A percentile compares a stretch with the other conserved stretches of the same genome.
Conservation (phyloP, 2,113 vertebrate species). For the Thalassarche chlororhynchos region DNA sequence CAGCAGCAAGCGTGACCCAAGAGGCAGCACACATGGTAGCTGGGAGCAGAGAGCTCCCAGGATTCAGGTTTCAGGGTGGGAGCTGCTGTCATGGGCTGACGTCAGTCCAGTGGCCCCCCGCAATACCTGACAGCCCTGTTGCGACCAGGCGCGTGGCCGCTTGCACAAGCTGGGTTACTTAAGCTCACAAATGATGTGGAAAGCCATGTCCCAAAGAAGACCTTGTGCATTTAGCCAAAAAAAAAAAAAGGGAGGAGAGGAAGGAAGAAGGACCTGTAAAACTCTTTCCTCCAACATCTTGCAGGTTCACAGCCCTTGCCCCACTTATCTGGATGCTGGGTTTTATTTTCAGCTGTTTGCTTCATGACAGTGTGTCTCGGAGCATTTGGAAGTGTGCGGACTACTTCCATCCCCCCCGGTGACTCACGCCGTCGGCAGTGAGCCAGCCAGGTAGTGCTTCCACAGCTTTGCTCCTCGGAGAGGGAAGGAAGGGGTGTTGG, state of each 20-base stretch:
- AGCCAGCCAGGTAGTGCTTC: neutral
- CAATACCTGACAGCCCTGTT: neutral
- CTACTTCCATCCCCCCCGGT: neutral
- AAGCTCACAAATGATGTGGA: neutral
- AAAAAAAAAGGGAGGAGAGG: neutral
- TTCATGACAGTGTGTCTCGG: neutral
- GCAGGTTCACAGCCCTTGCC: neutral
- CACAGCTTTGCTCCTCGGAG: neutral
- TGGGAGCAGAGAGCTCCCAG: neutral
- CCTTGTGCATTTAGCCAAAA: neutral
- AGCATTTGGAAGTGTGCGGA: neutral
- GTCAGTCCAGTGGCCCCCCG: neutral
- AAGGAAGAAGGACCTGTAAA: neutral
- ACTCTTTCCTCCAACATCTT: neutral
- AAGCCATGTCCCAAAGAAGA: neutral
- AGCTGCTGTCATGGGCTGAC: neutral
- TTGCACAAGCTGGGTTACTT: neutral
- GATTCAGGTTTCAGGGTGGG: neutral
- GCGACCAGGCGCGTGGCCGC: rapidly evolving
- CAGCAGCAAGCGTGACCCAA: neutral
- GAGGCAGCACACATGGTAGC: neutral
- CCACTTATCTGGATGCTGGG: neutral
- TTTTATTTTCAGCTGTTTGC: neutral
- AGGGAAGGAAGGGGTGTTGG: neutral
- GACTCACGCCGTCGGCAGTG: rapidly evolving